A percentile compares a stretch with the other conserved stretches of the same genome.
Conservation (phyloP, 2,888 invertebrate genomes). For the Eupeodes luniger region DNA sequence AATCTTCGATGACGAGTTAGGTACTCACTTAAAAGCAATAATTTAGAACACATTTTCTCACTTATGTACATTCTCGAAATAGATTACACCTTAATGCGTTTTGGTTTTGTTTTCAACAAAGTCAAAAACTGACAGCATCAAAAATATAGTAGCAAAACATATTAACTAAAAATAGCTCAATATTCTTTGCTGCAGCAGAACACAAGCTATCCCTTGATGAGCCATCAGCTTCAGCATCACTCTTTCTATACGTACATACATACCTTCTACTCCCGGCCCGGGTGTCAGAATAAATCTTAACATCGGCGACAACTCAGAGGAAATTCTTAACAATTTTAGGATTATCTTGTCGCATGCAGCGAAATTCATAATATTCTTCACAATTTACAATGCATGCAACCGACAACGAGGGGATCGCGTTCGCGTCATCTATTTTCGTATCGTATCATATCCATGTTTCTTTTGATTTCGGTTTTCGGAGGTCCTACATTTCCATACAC, state of each 20-base stretch:
- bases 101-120: neutral
- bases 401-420: constrained; percentile 64
- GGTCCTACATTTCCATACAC: constrained; percentile 17
- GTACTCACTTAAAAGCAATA: neutral
- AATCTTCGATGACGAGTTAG: neutral
- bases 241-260: neutral
- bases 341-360: constrained; percentile 73
- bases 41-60: constrained; percentile 31
- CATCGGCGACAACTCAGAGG: constrained; percentile 49
- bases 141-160: constrained; percentile 3
- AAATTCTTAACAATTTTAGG: constrained; percentile 71
- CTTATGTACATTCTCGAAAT: constrained; percentile 21
- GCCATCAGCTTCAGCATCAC: neutral
- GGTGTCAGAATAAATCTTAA: constrained; percentile 58
- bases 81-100: constrained; percentile 25
- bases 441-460: constrained; percentile 21
- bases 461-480: constrained; percentile 28
- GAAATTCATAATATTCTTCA: constrained; percentile 60
- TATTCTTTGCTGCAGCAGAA: neutral
- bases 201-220: constrained; percentile 22
- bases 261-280: constrained; percentile 24
- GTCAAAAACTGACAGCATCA: constrained; percentile 9
- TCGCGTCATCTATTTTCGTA: constrained; percentile 65
- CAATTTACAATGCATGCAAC: constrained; percentile 30
- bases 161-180: constrained; percentile 52